phyloP scores from a whole-genome alignment of 1,140 invertebrate species.

The Pemphigus obesinymphae region DNA sequence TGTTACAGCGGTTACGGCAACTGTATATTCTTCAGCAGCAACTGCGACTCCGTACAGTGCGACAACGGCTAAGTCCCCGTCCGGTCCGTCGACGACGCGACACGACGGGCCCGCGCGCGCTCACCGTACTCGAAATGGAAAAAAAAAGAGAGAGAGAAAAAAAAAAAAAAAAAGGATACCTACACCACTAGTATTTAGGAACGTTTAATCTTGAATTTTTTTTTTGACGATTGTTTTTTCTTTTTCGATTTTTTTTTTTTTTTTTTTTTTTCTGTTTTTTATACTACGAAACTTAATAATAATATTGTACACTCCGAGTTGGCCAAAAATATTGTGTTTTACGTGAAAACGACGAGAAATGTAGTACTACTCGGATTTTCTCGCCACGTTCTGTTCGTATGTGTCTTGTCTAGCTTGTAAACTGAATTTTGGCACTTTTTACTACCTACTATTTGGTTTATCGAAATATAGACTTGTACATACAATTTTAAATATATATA shows the following conservation, averaged over 20 bases:
- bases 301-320: background rate
- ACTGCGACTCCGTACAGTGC: constrained; percentile 69
- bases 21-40: constrained; percentile 83
- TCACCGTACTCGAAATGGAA: background rate
- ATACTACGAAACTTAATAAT: too few relatives aligned
- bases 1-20: constrained; percentile 94
- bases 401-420: constrained; percentile 10
- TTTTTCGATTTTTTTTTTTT: too few relatives aligned
- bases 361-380: background rate
- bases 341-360: background rate
- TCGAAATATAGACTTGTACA: constrained; percentile 10
- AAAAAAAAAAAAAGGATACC: too few relatives aligned
- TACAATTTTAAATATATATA: background rate
- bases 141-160: too few relatives aligned
- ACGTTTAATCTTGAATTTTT: too few relatives aligned
- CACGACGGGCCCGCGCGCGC: too few relatives aligned
- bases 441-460: constrained; percentile 13
- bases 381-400: constrained; percentile 3
- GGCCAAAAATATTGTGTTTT: background rate
- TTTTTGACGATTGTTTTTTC: too few relatives aligned
- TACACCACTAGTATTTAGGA: constrained; percentile 28
- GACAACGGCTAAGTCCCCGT: constrained; percentile 57
- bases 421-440: constrained; percentile 9
- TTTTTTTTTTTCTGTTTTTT: background rate
- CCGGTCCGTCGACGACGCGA: background rate